phyloP scores from a whole-genome alignment of 2,797 vertebrate genomes.

The Sarcophilus harrisii region DNA sequence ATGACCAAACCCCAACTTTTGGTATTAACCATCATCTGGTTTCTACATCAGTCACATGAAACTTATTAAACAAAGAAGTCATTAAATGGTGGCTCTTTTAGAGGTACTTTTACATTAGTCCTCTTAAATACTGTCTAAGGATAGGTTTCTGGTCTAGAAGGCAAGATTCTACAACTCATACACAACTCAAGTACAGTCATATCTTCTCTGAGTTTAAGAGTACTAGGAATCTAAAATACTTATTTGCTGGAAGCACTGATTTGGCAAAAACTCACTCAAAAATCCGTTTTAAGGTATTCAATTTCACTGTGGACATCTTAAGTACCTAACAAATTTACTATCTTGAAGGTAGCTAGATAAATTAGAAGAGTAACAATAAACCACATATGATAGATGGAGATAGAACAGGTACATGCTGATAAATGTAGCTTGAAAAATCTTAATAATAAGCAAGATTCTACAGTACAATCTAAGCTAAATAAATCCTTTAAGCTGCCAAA shows the following conservation, averaged over 20 bases:
- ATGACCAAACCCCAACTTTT: too few species aligned
- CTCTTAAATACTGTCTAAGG: background rate
- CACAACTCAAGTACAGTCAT: background rate
- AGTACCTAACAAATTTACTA: background rate
- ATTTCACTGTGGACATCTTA: background rate
- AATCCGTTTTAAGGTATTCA: background rate
- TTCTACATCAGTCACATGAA: too few species aligned
- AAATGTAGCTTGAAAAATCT: background rate
- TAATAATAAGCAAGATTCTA: background rate
- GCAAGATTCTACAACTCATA: background rate
- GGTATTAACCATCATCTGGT: too few species aligned
- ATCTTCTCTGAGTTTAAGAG: background rate
- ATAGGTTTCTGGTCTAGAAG: background rate
- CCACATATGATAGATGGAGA: background rate
- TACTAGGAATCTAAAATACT: background rate
- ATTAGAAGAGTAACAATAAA: background rate
- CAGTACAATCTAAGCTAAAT: background rate
- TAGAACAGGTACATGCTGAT: background rate
- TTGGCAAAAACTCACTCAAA: background rate
- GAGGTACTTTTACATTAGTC: background rate
- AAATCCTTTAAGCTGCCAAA: background rate
- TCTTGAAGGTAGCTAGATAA: background rate
- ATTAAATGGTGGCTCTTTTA: background rate
- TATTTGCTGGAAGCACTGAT: background rate
- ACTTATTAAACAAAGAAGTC: background rate